These are phyloP conservation scores for Iguana delicatissima DNA, from an alignment of 2,797 vertebrate species.

Conservation along the genomic window DNA sequence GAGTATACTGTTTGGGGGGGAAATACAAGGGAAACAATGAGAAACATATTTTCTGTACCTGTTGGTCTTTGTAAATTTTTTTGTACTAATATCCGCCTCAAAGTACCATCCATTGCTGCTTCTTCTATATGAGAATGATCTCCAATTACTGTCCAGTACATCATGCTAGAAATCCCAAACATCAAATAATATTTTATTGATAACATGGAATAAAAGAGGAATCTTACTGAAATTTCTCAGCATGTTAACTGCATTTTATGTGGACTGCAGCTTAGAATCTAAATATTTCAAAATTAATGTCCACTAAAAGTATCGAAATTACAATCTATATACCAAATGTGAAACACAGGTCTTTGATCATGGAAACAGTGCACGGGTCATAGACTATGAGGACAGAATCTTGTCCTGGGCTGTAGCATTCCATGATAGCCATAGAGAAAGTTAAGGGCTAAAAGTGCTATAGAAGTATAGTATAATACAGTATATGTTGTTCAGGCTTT, in stretches of 20 bases:
- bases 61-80: constrained; percentile 96
- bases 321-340: neutral
- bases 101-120: constrained; percentile 95
- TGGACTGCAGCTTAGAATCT: neutral
- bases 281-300: neutral
- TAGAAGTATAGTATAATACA: neutral
- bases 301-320: neutral
- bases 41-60: constrained; percentile 77
- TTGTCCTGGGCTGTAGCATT: neutral
- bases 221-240: neutral
- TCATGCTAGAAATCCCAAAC: constrained; percentile 86
- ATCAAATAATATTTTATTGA: neutral
- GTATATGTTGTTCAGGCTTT: neutral
- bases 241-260: neutral
- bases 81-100: constrained; percentile 92
- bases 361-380: too few relatives aligned
- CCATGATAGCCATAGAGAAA: neutral
- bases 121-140: constrained; percentile 98
- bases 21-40: neutral
- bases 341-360: neutral
- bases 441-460: too few relatives aligned
- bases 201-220: neutral
- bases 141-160: constrained; percentile 98
- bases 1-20: neutral
- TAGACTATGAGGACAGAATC: too few relatives aligned